These are phyloP conservation scores for Theretra japonica DNA, from an alignment of 2,888 invertebrate species.

Conservation along the genomic window DNA sequence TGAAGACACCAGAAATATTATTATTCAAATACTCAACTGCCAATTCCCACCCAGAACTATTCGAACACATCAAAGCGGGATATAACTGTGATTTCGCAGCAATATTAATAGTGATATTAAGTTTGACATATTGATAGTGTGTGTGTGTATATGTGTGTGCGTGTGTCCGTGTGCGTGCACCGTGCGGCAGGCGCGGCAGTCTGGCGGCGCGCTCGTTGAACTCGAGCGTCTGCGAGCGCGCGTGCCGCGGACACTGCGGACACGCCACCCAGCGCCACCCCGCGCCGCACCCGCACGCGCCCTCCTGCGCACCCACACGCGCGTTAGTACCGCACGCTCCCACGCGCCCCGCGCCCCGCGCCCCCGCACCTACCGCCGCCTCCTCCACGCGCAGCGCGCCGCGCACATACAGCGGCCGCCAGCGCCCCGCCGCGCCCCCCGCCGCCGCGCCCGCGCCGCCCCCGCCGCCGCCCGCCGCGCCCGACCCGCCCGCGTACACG, in stretches of 20 bases:
- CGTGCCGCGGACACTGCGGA: conserved; percentile 50
- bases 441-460: conserved; percentile 48
- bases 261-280: conserved; percentile 48
- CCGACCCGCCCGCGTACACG: conserved; percentile 38
- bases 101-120: too few species aligned
- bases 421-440: conserved; percentile 46
- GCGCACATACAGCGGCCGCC: conserved; percentile 40
- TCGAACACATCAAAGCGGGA: too few species aligned
- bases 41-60: too few species aligned
- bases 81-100: too few species aligned
- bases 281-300: conserved; percentile 44
- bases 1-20: not conserved
- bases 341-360: conserved; percentile 48
- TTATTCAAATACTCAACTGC: not conserved
- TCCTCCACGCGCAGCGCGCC: conserved; percentile 45
- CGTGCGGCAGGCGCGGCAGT: conserved; percentile 22
- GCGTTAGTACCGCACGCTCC: conserved; percentile 48
- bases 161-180: not conserved
- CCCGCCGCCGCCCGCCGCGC: conserved; percentile 42
- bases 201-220: conserved; percentile 59
- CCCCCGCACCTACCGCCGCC: conserved; percentile 44
- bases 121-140: not conserved
- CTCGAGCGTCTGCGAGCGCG: conserved; percentile 67
- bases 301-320: conserved; percentile 33
- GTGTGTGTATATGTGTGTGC: not conserved